Base-by-base conservation (phyloP, 2,888 invertebrate genomes). In the Drosophila nigritarsus region DNA sequence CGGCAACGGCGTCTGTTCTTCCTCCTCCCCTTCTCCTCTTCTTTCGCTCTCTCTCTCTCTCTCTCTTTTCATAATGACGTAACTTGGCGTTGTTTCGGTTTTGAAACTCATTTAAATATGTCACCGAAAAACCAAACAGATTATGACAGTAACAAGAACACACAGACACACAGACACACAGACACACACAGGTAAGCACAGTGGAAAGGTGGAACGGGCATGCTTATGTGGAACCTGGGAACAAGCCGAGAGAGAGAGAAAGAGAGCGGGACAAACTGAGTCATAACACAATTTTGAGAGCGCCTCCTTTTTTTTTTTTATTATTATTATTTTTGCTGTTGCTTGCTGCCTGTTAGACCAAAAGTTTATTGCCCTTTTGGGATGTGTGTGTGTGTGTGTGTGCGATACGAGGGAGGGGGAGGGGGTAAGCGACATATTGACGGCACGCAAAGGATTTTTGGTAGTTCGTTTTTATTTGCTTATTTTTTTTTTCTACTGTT, bases 291-390 rank as follows among this genome's bases (percentile, higher is more conserved):
- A 59, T 78, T 83, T 78, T 74, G 65, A 72, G 69, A 67, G 72
- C 54, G 74, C 82, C 68, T 78, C 65, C 60, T 79, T 80, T 78
- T 74, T 68, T 74, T 68, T 68, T 48, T 70, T 75, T 68, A 45
- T 65, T 75, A 32, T 56, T 68, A 49, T 78, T 82, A 63, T 75
- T 82, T 64, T 75, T 85, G 67, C 82, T 78, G 72, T 74, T 86
- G 72, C 27, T 75, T 73, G 65, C 63, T 76, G 75, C 55, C 53
- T 54, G 58, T 60, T 59, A 65, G 78, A 55, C 42, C 61, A 69
- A 68, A 70, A 89, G 89, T 90, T 90, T 89, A 90, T 90, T 90
- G 90, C 88, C 86, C 89, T 85, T 70, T 79, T 67, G 83, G 82
- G 87, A 82, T 38, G 15, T 55, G 38, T 38, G 55, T 38, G 15